Conservation (phyloP, 2,113 vertebrate genomes). For the Calidris pygmaea region DNA sequence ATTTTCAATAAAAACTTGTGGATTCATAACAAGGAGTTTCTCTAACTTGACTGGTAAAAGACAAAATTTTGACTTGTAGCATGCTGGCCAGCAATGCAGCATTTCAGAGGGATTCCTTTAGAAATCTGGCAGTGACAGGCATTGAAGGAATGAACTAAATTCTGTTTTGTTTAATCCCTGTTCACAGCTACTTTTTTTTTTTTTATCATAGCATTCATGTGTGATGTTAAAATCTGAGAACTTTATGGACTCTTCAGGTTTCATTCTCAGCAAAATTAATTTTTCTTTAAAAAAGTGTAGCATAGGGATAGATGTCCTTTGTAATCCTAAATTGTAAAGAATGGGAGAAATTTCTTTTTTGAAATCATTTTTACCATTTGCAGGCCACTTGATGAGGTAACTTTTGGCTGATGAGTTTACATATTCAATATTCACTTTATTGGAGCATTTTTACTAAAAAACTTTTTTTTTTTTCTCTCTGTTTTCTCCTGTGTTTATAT, state of each 20-base stretch:
- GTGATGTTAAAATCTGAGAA: neutral
- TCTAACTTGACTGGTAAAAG: neutral
- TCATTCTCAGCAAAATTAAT: neutral
- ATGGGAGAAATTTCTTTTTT: neutral
- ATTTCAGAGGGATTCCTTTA: neutral
- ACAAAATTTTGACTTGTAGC: neutral
- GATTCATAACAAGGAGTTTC: neutral
- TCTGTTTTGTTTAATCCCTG: neutral
- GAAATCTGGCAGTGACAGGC: neutral
- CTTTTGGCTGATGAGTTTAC: neutral
- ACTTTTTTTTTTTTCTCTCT: neutral
- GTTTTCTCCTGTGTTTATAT: neutral
- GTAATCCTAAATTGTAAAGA: neutral
- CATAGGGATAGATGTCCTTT: neutral
- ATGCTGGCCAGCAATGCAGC: neutral
- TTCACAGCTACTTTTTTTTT: neutral
- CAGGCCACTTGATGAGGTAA: accelerated
- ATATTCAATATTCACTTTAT: neutral
- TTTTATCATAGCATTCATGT: neutral
- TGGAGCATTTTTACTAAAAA: neutral
- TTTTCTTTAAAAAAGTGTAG: neutral
- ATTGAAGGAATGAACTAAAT: neutral
- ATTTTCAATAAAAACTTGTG: neutral
- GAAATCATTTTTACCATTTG: neutral
- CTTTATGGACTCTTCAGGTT: neutral